Base-by-base conservation (phyloP, 2,113 vertebrate genomes). In the Bubalus kerabau region DNA sequence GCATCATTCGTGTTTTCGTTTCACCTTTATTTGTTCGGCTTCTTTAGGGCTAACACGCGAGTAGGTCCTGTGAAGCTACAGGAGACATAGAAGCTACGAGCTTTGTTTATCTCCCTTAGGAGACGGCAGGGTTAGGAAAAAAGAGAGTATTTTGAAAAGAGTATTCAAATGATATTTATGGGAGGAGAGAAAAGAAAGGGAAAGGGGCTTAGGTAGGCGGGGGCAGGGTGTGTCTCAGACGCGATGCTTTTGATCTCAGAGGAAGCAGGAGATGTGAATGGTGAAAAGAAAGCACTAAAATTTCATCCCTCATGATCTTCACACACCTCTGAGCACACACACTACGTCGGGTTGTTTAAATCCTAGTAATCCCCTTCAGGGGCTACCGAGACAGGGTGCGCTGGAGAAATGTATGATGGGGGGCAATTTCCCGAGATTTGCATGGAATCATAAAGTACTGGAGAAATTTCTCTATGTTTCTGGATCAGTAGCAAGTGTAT, bases 321-420 rank as follows among this genome's bases (percentile, higher is more conserved):
- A 32, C 78, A 40, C 24, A 40, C 11, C 17, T 28, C 2, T 3
- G 2, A 0, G 0, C 7, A 26, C 21, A 10, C 24, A 7, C 7
- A 7, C 21, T 26, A 3, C 0, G 1, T 2, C 1, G 26, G 2
- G 23, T 11, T 7, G 30, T 40, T 28, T 2, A 10, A 15, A 12
- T 21, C 0, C 43, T 54, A 10, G 43, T 17, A 5, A 23, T 50
- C 6, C 16, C 43, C 21, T 21, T 30, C 17, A 4, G n/a, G 12
- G 6, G 6, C 32, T n/a, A 14, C 14, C 23, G 6, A n/a, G 15
- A 54, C 24, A 40, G 14, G 24, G 46, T 30, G 6, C 7, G 3
- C 26, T 9, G 14, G 60, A 95, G 16, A 54, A 54, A 54, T 5
- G 1, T 2, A 2, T 5, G 9, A 17, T 11, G 36, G 30, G 24